Percentiles rank a stretch among this genome's conserved stretches.
phyloP scores from a whole-genome alignment of 2,113 vertebrate species.

The Triplophysa dalaica region DNA sequence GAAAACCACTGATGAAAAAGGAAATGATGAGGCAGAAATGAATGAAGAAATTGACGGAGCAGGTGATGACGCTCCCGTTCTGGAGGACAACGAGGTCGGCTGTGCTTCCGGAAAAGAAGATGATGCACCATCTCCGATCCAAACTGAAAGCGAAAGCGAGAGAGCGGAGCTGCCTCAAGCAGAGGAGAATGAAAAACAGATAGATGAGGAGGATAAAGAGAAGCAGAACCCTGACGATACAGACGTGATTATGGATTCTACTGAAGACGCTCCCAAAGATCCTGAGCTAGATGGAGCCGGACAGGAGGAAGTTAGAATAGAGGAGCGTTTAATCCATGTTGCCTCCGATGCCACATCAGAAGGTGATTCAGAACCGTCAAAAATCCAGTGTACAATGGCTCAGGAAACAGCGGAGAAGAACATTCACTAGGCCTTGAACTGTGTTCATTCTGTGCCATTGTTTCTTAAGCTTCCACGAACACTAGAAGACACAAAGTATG shows the following conservation, averaged over 20 bases:
- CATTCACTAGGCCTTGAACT: constrained; percentile 15
- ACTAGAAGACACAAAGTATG: constrained; percentile 39
- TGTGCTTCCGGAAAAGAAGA: constrained; percentile 71
- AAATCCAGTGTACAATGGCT: constrained; percentile 17
- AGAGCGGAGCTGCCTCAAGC: constrained; percentile 6
- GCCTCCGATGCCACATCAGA: not conserved
- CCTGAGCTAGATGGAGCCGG: constrained; percentile 13
- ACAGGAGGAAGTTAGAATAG: constrained; percentile 7
- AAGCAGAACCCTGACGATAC: not conserved
- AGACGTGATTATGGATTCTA: constrained; percentile 27
- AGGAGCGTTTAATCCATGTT: not conserved
- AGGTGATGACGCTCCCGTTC: constrained; percentile 11
- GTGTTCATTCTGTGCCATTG: constrained; percentile 46
- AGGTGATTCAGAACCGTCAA: constrained; percentile 28
- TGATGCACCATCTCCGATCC: constrained; percentile 78
- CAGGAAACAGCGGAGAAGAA: constrained; percentile 15
- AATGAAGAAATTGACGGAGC: constrained; percentile 72
- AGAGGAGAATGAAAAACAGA: constrained; percentile 45
- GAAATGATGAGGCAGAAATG: constrained; percentile 60
- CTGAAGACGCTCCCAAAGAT: constrained; percentile 26
- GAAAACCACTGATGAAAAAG: constrained; percentile 76
- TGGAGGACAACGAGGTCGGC: constrained; percentile 42
- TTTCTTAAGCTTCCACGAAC: constrained; percentile 47
- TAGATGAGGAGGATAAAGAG: constrained; percentile 51
- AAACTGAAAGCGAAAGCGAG: constrained; percentile 76